Evolutionary conservation across 2,888 invertebrate genomes (phyloP), one percentile per base, ranked within the genome.

Genomic region (Cephus runcator): DNA sequence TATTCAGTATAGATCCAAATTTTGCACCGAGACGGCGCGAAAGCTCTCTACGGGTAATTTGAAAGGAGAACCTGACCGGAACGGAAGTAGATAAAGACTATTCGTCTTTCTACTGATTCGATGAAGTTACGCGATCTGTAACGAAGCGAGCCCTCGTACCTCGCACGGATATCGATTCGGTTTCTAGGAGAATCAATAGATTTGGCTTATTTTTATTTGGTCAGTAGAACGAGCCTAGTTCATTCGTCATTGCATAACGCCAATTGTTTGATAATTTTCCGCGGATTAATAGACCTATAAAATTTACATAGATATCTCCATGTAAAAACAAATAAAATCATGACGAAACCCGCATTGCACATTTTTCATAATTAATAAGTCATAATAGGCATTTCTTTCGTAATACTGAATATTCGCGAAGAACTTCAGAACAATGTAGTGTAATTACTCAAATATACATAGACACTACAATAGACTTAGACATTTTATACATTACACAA

Each of bases 81-180:
- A 15, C 31, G 31, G 71, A 33, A 34, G 40, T 56, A 23, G 40
- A 56, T 56, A 56, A 56, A 31, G 71, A 74, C 36, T n/a, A 34
- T 34, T n/a, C 76, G 73, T 73, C 75, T 77, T 68, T 75, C 77
- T 36, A 73, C 75, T 68, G 73, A 77, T 77, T 74, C 68, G 73
- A 74, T 75, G 82, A 85, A 84, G 84, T 83, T 86, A 87, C 78
- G 69, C 79, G 85, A 85, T 86, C 75, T 79, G 83, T 82, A 86
- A 87, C 88, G 86, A 88, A 88, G 88, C 85, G 85, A 87, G 85
- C 84, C 79, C 84, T 84, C 83, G 88, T 88, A 83, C 88, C 88
- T 85, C 88, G 86, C 84, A 87, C 88, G 86, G 84, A 84, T 88
- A 89, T 90, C 87, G 91, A 90, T 90, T 90, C 83, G 85, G 86